Evolutionary conservation across 2,113 vertebrate species (phyloP), one percentile per base, ranked within the genome.

Genomic region (Caretta caretta): DNA sequence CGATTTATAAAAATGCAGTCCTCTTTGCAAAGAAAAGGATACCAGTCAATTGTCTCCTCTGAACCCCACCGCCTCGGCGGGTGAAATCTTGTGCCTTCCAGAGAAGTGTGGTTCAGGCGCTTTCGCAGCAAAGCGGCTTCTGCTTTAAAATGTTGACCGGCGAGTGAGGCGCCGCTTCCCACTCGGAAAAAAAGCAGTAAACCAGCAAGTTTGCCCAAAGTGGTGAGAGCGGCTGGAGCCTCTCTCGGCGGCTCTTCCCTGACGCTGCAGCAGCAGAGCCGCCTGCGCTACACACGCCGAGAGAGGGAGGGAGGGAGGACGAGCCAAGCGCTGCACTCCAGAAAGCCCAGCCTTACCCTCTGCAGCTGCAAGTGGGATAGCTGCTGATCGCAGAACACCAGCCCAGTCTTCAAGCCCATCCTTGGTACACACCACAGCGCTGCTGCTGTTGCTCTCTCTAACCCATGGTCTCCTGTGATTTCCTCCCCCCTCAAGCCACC

Each of bases 151-250:
- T 97, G 76, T 93, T 78, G 96, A 97, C 95, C 87, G 95, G 94
- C 97, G 93, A 96, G 92, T 80, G 95, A 96, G 93, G 93, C 97
- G 97, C 97, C 97, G 97, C 97, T 97, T 96, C 96, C 93, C 31
- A 79, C 90, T 96, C 59, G 35, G 49, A 78, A n/a, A 4, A 42
- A 3, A 27, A 92, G 91, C 93, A 49, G 75, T 90, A 97, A 98
- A 95, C 89, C 97, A 46, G 51, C 97, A 98, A 98, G 98, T 98
- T 98, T 98, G 97, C 94, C 94, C 87, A 90, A 98, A 98, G 97
- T 98, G 98, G 86, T 80, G 96, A 93, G 86, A 95, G 97, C 96
- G 93, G 96, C 94, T 92, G 91, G 89, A 94, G 94, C 94, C 88
- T 97, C 88, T 62, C 90, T 94, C 96, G 96, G 95, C 86, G 95